Conservation (phyloP, 2,797 vertebrate species). For the Borostomias antarcticus region DNA sequence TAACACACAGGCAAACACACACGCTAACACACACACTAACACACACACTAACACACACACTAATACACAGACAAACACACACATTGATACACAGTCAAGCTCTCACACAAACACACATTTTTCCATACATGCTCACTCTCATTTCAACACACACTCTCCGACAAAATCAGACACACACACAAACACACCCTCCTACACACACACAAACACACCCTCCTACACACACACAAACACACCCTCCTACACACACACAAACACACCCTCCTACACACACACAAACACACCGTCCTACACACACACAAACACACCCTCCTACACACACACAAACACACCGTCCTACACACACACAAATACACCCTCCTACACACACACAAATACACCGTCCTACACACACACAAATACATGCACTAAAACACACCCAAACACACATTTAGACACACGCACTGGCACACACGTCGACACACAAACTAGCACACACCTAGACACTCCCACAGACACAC, state of each 20-base stretch:
- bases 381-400: conserved; percentile 4
- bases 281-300: background rate
- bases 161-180: background rate
- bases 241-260: background rate
- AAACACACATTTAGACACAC: background rate
- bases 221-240: background rate
- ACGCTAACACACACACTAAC: background rate
- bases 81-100: background rate
- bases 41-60: background rate
- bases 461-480: background rate
- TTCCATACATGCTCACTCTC: too few species aligned
- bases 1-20: background rate
- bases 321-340: background rate
- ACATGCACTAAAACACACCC: background rate
- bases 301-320: too few species aligned
- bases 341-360: background rate
- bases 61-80: background rate
- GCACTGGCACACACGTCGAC: background rate
- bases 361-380: background rate
- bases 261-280: conserved; percentile 16
- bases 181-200: too few species aligned
- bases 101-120: too few species aligned
- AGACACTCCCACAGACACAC: too few species aligned
- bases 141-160: too few species aligned
- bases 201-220: background rate